Percentiles rank a stretch among this genome's conserved stretches.
Conservation (phyloP, 2,888 invertebrate genomes). For the Drosophila robusta region DNA sequence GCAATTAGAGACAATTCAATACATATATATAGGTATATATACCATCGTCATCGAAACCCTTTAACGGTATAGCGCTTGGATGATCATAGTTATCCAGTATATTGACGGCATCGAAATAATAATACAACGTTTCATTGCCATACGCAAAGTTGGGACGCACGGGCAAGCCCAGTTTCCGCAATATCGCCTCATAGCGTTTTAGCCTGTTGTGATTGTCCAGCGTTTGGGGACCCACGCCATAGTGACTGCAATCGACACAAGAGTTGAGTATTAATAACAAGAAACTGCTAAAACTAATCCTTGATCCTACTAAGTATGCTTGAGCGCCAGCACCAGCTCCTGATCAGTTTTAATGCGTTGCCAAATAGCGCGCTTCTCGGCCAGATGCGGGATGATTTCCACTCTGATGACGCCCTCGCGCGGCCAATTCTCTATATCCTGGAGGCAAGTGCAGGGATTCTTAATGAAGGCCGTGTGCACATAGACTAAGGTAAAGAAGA, state of each 20-base stretch:
- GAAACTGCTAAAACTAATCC: background rate
- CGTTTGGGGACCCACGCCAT: slow-evolving; percentile 83
- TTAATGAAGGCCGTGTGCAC: slow-evolving; percentile 97
- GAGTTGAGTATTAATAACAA: background rate
- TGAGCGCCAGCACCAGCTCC: slow-evolving; percentile 72
- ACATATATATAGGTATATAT: background rate
- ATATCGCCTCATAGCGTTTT: slow-evolving; percentile 70
- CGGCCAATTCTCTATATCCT: slow-evolving; percentile 96
- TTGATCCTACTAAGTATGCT: slow-evolving; percentile 69
- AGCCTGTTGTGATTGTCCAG: slow-evolving; percentile 67
- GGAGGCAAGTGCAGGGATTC: slow-evolving; percentile 96
- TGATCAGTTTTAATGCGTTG: slow-evolving; percentile 71
- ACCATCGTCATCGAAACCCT: slow-evolving; percentile 67
- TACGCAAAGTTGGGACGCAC: slow-evolving; percentile 71
- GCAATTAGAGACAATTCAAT: background rate
- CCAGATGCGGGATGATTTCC: slow-evolving; percentile 83
- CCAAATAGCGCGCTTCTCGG: slow-evolving; percentile 75
- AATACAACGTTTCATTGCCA: slow-evolving; percentile 75
- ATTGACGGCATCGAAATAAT: slow-evolving; percentile 75
- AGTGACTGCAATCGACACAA: slow-evolving; percentile 62
- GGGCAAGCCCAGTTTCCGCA: slow-evolving; percentile 67
- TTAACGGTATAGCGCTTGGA: slow-evolving; percentile 64
- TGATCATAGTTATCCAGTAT: slow-evolving; percentile 63
- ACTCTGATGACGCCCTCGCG: slow-evolving; percentile 93
- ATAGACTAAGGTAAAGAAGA: slow-evolving; percentile 96